Evolutionary conservation across 1,140 invertebrate species (phyloP).

Genomic region (Neelides sp.): DNA sequence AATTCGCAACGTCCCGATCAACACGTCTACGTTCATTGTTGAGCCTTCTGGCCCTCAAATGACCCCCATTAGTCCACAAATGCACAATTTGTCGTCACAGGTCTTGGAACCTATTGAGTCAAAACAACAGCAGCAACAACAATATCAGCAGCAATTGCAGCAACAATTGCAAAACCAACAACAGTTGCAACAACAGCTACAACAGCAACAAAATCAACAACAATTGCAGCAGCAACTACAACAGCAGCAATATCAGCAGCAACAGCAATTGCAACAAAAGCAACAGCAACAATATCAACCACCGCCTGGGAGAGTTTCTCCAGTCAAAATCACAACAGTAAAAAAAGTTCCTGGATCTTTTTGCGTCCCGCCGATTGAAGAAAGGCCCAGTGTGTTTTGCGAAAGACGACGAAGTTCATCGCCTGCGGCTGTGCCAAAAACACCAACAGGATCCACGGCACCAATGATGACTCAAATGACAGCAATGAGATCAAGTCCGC

Average conservation of each 20-base stretch:
- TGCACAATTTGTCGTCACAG: not conserved
- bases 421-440: not conserved
- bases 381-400: constrained; percentile 9
- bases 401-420: not conserved
- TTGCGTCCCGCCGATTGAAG: constrained; percentile 33
- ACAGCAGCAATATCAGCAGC: constrained; percentile 36
- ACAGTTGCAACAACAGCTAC: constrained; percentile 2
- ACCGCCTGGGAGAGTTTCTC: constrained; percentile 3
- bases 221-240: constrained; percentile 8
- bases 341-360: constrained; percentile 32
- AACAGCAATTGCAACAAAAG: constrained; percentile 36
- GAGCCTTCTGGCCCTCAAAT: constrained; percentile 6
- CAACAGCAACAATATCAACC: constrained; percentile 10
- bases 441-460: not conserved
- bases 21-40: constrained; percentile 2
- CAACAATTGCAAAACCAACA: constrained; percentile 1
- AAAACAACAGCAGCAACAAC: constrained; percentile 1
- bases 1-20: not conserved
- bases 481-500: not conserved
- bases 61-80: not conserved
- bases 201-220: constrained; percentile 10
- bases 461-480: too few species aligned
- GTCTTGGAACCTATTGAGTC: not conserved
- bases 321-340: not conserved
- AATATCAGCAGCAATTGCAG: not conserved